Base-by-base conservation (phyloP, 1,140 invertebrate genomes). In the Aphelinus atriplicis region DNA sequence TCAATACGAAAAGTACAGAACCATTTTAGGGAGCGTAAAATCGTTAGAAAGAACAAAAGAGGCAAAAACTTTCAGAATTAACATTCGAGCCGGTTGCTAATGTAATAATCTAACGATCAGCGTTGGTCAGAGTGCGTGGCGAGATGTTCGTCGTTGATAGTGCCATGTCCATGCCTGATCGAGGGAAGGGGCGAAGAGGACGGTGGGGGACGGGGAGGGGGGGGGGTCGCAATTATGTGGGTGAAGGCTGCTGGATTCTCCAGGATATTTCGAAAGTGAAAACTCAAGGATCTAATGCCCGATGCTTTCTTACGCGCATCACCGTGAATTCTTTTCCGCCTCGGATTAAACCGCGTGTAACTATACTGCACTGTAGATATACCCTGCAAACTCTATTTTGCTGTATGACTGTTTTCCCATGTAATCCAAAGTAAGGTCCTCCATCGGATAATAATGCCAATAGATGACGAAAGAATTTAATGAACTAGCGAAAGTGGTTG, bases 191-290 rank as follows among this genome's bases (percentile, higher is more conserved):
- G 26, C 26, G 65, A 53, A 79, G 66, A 67, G 64, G 73, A 63
- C 55, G 65, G 69, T 72, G 66, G 78, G 26, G 26, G 26, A 26
- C 26, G 26, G 26, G 26, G 26, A 26, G 26, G 26, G 26, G 26
- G 26, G 83, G 80, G 82, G 80, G 81, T 81, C 77, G 75, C 83
- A 82, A 82, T 81, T 84, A 87, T 86, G 84, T 87, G 82, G 85
- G 85, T 86, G 85, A 87, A 87, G 85, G 85, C 84, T 85, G 79
- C 79, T 82, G 81, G 82, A 79, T 78, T 84, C 84, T 83, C 82
- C 83, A 86, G 84, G 85, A 86, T 84, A 79, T 86, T 84, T 86
- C 84, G 85, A 87, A 87, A 87, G 85, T 86, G 85, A 87, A 26
- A 87, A 87, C 84, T 82, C 79, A 81, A 83, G 80, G 81, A 79